These are phyloP conservation scores for Onthophagus sagittarius DNA, from an alignment of 2,888 invertebrate species.

Conservation along the genomic window DNA sequence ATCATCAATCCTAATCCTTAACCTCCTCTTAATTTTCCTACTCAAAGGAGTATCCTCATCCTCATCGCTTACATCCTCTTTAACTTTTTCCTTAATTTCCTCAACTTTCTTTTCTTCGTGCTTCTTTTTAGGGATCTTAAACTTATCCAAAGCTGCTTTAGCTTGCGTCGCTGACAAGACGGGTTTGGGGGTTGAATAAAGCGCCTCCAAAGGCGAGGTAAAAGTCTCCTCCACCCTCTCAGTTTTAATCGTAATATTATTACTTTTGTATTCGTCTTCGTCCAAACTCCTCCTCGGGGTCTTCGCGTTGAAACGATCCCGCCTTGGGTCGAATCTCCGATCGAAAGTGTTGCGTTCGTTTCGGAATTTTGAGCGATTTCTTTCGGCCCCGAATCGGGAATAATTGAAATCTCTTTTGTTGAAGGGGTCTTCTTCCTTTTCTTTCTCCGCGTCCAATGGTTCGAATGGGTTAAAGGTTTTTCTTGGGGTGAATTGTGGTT, in stretches of 20 bases:
- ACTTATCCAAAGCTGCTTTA: conserved; percentile 45
- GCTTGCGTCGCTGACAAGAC: neutral
- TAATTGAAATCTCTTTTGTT: neutral
- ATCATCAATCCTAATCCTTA: no score
- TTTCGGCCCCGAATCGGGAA: neutral
- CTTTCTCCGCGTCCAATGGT: conserved; percentile 13
- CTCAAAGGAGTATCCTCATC: neutral
- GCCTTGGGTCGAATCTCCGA: no score
- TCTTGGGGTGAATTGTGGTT: no score
- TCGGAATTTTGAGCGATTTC: no score
- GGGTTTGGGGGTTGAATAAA: conserved; percentile 42
- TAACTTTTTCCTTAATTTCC: conserved; percentile 9
- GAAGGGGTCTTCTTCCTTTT: neutral
- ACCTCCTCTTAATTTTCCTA: neutral
- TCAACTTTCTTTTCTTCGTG: conserved; percentile 30
- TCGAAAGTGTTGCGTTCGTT: no score
- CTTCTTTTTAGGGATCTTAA: conserved; percentile 55
- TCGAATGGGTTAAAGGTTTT: conserved; percentile 22
- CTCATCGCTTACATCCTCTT: conserved; percentile 10
- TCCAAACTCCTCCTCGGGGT: neutral
- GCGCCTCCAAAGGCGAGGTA: conserved; percentile 50
- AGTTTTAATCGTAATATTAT: conserved; percentile 26
- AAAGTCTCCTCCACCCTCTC: conserved; percentile 46
- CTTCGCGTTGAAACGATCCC: neutral
- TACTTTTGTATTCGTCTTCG: conserved; percentile 25